Base-by-base conservation (phyloP, 1,140 invertebrate genomes). In the Drosophila pseudoananassae region DNA sequence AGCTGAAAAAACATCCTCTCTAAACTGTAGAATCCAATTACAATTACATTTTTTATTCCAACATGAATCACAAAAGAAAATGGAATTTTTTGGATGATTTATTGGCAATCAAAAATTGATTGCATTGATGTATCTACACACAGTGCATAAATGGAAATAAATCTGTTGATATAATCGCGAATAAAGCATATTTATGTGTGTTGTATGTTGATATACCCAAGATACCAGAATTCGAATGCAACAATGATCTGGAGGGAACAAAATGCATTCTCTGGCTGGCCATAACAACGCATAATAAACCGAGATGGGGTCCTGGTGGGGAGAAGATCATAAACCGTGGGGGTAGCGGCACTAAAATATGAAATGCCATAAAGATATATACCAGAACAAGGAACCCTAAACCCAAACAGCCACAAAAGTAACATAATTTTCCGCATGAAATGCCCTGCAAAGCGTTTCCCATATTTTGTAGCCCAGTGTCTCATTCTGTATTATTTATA, bases 341-440 rank as follows among this genome's bases (percentile, higher is more conserved):
- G 29, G 29, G 36, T 38, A 51, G 66, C 12, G 54, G 71, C 40
- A 74, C 60, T 75, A 75, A 76, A 59, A 85, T 80, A 80, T 73
- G 70, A 76, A 84, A 76, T 64, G 63, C 54, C 81, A 76, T 80
- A 76, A 80, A 84, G 70, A 80, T 73, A 66, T 76, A 54, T 57
- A 58, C 58, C 10, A 38, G 36, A 70, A 56, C 29, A 65, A 31
- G 52, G 10, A 60, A 43, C 65, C 17, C 17, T 33, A 45, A 53
- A 27, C 25, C 38, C 52, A 47, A 54, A 81, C 54, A 74, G 71
- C 56, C 63, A 57, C 71, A 75, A 76, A 82, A 82, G 79, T 59
- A 82, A 82, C 74, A 82, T 82, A 74, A 82, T 82, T 83, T 82
- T 82, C 79, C 60, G 78, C 74, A 52, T 72, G 78, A 74, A 78